Percentiles rank a stretch among this genome's conserved stretches.
Conservation (phyloP, 2,113 vertebrate genomes). For the Esox niger region DNA sequence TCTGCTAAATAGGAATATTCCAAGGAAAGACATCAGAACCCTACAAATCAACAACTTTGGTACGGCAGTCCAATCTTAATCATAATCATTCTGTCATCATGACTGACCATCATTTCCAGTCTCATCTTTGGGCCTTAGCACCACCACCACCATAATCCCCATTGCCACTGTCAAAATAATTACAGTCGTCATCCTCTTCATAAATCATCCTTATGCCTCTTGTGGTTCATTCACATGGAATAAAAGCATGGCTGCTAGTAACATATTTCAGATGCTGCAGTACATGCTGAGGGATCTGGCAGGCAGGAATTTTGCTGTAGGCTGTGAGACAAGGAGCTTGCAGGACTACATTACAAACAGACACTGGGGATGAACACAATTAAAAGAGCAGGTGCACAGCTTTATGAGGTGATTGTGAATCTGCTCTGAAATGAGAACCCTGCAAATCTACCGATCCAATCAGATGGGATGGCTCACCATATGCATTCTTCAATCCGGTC, state of each 20-base stretch:
- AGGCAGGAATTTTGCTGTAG: neutral
- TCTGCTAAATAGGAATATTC: constrained; percentile 47
- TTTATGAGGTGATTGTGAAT: constrained; percentile 25
- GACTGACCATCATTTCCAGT: neutral
- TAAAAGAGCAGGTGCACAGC: constrained; percentile 29
- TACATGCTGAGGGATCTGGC: neutral
- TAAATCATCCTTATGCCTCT: neutral
- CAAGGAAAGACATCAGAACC: constrained; percentile 55
- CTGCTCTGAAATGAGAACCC: constrained; percentile 16
- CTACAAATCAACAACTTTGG: constrained; percentile 61
- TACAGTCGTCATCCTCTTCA: neutral
- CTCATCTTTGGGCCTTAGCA: neutral
- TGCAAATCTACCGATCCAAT: constrained; percentile 22
- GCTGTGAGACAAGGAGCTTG: neutral
- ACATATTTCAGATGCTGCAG: neutral
- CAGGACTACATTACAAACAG: neutral
- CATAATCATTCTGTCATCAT: neutral
- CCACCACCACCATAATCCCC: neutral
- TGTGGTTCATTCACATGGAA: neutral
- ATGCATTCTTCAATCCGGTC: constrained; percentile 21
- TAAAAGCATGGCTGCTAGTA: no score
- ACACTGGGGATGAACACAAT: constrained; percentile 9
- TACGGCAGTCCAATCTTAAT: constrained; percentile 24
- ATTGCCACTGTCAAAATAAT: neutral
- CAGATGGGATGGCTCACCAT: constrained; percentile 18